Conservation (phyloP, 2,797 vertebrate genomes). For the Chiloscyllium punctatum region DNA sequence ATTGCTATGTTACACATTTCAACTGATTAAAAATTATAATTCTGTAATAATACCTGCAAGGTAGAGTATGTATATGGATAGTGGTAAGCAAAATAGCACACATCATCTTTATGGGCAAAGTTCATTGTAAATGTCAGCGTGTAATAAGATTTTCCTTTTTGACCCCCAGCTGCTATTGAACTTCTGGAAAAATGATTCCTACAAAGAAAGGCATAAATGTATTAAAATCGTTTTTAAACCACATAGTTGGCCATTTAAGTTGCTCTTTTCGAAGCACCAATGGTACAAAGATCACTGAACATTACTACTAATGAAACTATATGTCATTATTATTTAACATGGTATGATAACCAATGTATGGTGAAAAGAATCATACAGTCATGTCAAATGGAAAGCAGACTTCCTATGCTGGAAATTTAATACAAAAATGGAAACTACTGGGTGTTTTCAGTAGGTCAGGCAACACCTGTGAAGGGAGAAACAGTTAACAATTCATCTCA, state of each 20-base stretch:
- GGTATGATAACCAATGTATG: not conserved
- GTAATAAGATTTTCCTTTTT: slow-evolving; percentile 96
- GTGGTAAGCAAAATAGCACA: slow-evolving; percentile 98
- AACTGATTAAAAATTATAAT: not conserved
- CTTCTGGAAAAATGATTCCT: slow-evolving; percentile 97
- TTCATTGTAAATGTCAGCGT: slow-evolving; percentile 84
- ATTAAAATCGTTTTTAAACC: not conserved
- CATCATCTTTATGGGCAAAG: slow-evolving; percentile 91
- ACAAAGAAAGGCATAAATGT: slow-evolving; percentile 7
- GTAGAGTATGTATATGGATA: slow-evolving; percentile 95
- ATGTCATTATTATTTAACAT: not conserved
- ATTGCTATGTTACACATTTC: not conserved
- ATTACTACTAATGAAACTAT: not conserved
- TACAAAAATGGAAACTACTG: too few relatives aligned
- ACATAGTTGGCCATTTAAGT: not conserved
- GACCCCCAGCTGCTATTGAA: slow-evolving; percentile 86
- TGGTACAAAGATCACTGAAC: not conserved
- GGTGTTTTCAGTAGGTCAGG: too few relatives aligned
- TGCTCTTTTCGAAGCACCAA: too few relatives aligned
- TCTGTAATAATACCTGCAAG: slow-evolving; percentile 70
- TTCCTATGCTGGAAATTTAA: too few relatives aligned
- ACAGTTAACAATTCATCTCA: too few relatives aligned
- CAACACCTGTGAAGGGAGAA: too few relatives aligned
- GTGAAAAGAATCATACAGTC: not conserved
- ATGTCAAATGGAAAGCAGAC: not conserved